Evolutionary conservation across 2,113 vertebrate species (phyloP), one percentile per base, ranked within the genome.

Genomic region (Apaloderma vittatum): DNA sequence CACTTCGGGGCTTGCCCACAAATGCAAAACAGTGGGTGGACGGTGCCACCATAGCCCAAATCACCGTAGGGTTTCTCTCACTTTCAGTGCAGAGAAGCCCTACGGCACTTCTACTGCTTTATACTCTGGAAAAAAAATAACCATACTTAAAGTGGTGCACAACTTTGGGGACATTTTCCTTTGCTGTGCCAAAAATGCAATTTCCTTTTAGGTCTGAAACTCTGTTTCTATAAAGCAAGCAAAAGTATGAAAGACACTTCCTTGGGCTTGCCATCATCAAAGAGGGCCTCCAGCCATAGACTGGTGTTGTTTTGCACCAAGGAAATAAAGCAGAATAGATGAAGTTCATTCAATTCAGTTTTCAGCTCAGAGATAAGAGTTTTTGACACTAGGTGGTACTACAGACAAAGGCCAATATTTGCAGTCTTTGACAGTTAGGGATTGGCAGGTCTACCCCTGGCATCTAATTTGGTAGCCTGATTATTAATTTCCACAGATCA

Each of bases 381-480:
- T 96, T 95, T 94, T 95, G 92, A 96, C 96, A 86, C 96, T 97
- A 97, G 95, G 81, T 97, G 96, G 96, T 97, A 97, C 92, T 97
- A 27, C 82, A 97, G 93, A 93, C 94, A 97, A 96, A 96, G 92
- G 78, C 96, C 96, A 86, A 63, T 82, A 88, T 92, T 90, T 94
- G 61, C 51, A 94, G 8, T 77, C 67, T 79, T 82, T 79, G 54
- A 37, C 0, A 0, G 58, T 57, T 55, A 51, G 77, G 66, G 37
- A 63, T 67, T 0, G 0, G 55, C 51, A 83, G 81, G 63, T 93
- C 20, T 66, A 80, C 82, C 58, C 62, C 66, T 59, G 36, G 57
- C 52, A 24, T 66, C 32, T 80, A 22, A 83, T 94, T 92, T 88
- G 59, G 40, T 90, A 67, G 40, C 36, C 62, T 91, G 74, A 73